Percentiles rank a stretch among this genome's conserved stretches.
Evolutionary conservation across 2,888 invertebrate species (phyloP).

Genomic region (Pollenia amentaria): DNA sequence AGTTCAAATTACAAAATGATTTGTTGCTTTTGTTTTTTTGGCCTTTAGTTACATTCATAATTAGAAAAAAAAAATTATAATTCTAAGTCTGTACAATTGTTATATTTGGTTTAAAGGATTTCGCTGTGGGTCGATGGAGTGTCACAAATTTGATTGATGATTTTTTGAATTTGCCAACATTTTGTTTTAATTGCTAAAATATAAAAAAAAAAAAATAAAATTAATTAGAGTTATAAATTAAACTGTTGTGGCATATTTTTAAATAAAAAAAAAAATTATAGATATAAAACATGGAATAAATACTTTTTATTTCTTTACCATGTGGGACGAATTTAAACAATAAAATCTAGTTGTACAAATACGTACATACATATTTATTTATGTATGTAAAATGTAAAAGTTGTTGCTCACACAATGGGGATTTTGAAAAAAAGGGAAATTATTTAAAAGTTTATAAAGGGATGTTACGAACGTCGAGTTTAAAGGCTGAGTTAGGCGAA

Average conservation of each 20-base stretch:
- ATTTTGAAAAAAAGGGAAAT: too few relatives aligned
- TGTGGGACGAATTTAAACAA: too few relatives aligned
- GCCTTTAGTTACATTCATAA: neutral
- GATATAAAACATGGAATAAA: too few relatives aligned
- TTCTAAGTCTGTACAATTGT: neutral
- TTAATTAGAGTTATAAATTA: neutral
- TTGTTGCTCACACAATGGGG: too few relatives aligned
- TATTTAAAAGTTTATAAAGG: too few relatives aligned
- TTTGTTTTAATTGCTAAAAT: neutral
- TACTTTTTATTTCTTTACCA: too few relatives aligned
- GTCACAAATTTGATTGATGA: conserved; percentile 18
- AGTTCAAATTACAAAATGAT: conserved; percentile 10
- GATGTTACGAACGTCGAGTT: too few relatives aligned
- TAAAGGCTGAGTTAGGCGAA: too few relatives aligned
- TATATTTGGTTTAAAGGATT: conserved; percentile 11
- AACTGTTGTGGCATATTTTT: neutral
- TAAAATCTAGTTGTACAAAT: too few relatives aligned
- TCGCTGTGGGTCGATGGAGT: neutral
- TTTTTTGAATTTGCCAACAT: neutral
- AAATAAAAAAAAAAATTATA: neutral
- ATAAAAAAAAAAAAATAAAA: neutral
- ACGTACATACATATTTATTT: too few relatives aligned
- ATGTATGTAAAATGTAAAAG: too few relatives aligned
- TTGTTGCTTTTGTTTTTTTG: neutral
- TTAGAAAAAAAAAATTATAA: neutral